A percentile compares a stretch with the other conserved stretches of the same genome.
Evolutionary conservation across 2,113 vertebrate species (phyloP).

Genomic region (Sprattus sprattus): DNA sequence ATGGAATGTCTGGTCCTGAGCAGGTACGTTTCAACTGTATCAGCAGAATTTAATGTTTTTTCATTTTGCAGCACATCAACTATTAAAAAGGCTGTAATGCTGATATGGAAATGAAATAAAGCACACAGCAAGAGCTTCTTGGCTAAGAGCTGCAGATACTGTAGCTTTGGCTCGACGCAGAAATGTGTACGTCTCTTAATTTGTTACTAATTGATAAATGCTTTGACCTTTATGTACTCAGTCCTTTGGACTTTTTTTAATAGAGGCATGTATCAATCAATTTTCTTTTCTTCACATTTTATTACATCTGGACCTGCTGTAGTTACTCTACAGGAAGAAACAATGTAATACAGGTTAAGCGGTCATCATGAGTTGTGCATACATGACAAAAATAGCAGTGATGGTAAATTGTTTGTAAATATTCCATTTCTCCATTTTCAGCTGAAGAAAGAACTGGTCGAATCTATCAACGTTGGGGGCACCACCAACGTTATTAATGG

Average conservation of each 20-base stretch:
- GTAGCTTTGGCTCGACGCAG: too few species aligned
- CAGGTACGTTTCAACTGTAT: constrained; percentile 69
- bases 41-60: neutral
- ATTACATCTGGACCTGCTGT: too few species aligned
- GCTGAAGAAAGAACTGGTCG: constrained; percentile 77
- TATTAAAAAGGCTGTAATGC: neutral
- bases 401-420: neutral
- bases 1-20: constrained; percentile 87
- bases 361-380: too few species aligned
- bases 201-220: neutral
- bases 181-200: neutral
- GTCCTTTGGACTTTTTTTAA: too few species aligned
- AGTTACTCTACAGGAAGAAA: too few species aligned
- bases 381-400: too few species aligned
- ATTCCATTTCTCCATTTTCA: constrained; percentile 14
- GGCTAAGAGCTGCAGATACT: neutral
- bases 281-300: too few species aligned
- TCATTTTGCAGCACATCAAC: neutral
- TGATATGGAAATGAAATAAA: neutral
- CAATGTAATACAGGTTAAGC: too few species aligned
- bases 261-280: too few species aligned
- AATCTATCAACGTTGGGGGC: constrained; percentile 88
- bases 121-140: neutral
- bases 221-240: too few species aligned
- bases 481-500: constrained; percentile 87